Evolutionary conservation across 1,140 invertebrate genomes (phyloP).

Genomic region (Branchinecta lynchi): DNA sequence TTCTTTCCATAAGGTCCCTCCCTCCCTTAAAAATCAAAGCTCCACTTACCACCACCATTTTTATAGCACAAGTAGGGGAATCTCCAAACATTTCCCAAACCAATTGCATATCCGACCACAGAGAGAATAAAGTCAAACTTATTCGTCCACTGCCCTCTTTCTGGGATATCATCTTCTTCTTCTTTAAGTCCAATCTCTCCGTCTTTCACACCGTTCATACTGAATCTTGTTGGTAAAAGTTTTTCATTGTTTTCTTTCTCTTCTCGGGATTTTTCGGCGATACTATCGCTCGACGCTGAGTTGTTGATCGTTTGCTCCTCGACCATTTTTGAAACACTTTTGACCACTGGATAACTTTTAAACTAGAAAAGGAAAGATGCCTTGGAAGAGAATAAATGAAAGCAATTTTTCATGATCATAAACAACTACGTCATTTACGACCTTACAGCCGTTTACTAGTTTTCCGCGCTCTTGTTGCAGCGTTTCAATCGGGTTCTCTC

Average conservation of each 20-base stretch:
- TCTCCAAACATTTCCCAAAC: constrained; percentile 39
- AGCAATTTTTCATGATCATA: too few species aligned
- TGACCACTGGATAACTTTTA: not conserved
- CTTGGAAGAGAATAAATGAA: too few species aligned
- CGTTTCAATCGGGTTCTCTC: too few species aligned
- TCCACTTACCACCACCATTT: constrained; percentile 20
- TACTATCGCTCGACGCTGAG: not conserved
- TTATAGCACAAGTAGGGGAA: constrained; percentile 25
- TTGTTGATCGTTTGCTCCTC: not conserved
- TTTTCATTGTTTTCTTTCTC: not conserved
- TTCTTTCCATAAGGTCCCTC: too few species aligned
- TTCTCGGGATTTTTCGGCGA: not conserved
- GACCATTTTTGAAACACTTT: not conserved
- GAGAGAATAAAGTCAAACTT: constrained; percentile 38
- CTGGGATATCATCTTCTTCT: constrained; percentile 17
- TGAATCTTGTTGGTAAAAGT: not conserved
- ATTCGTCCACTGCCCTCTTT: constrained; percentile 35
- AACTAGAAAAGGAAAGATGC: not conserved
- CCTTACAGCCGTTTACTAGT: too few species aligned
- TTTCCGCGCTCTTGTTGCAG: too few species aligned
- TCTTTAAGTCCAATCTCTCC: not conserved
- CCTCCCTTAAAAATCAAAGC: not conserved
- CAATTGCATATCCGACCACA: constrained; percentile 36
- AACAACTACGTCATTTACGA: too few species aligned
- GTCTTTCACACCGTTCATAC: not conserved